phyloP scores from a whole-genome alignment of 1,140 invertebrate species.

The Calephelis nemesis region DNA sequence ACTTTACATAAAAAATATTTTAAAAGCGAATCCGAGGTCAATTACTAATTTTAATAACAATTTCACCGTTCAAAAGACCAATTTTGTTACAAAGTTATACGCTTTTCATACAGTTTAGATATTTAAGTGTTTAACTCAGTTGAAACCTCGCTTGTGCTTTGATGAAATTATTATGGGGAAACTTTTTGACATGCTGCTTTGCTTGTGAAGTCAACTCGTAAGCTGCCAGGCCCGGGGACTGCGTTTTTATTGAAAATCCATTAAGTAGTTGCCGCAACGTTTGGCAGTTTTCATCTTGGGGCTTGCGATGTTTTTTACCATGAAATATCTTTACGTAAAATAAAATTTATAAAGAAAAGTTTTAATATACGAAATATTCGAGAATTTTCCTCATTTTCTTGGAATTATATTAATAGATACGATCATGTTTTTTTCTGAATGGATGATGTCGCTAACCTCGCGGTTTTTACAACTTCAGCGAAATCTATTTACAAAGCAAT shows the following conservation, averaged over 20 bases:
- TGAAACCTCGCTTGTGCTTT: conserved; percentile 10
- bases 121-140: conserved; percentile 19
- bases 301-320: too few relatives aligned
- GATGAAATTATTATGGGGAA: conserved; percentile 7
- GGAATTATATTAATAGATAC: too few relatives aligned
- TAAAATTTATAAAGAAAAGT: too few relatives aligned
- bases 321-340: too few relatives aligned
- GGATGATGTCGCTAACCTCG: too few relatives aligned
- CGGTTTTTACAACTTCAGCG: too few relatives aligned
- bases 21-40: background rate
- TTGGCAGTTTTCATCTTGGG: too few relatives aligned
- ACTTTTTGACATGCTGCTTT: background rate
- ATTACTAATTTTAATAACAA: background rate
- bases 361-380: too few relatives aligned
- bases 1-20: too few relatives aligned
- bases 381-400: too few relatives aligned
- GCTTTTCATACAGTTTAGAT: conserved; percentile 8
- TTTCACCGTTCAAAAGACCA: background rate
- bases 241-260: conserved; percentile 1
- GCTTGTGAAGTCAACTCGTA: background rate
- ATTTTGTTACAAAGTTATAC: background rate
- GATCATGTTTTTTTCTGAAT: too few relatives aligned
- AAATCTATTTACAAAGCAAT: too few relatives aligned
- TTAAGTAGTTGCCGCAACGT: background rate
- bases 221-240: background rate